phyloP scores from a whole-genome alignment of 35 echinoderm and acorn worm species.

The Antedon bifida region DNA sequence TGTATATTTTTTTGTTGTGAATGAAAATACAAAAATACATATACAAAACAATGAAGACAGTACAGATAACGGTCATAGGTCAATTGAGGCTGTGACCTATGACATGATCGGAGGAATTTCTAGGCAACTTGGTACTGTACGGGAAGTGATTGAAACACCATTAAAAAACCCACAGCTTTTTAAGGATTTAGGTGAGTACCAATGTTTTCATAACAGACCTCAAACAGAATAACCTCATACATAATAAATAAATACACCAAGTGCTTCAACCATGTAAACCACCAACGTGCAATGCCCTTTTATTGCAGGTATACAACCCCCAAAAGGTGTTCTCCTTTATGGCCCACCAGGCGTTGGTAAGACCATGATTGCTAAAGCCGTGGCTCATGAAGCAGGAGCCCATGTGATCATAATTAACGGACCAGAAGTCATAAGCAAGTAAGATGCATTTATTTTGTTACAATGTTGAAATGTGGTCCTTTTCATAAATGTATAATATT shows the following conservation, averaged over 20 bases:
- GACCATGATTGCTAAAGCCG: slow-evolving; percentile 67
- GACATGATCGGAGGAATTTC: slow-evolving; percentile 74
- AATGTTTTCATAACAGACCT: no score
- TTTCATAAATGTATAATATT: not conserved
- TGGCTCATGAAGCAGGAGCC: slow-evolving; percentile 63
- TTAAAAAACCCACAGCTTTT: slow-evolving; percentile 69
- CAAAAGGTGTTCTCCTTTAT: slow-evolving; percentile 63
- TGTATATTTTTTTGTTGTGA: not conserved
- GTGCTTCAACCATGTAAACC: no score
- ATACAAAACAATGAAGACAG: not conserved
- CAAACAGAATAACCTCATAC: not conserved
- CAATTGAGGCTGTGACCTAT: slow-evolving; percentile 34
- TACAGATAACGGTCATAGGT: not conserved
- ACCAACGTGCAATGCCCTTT: no score
- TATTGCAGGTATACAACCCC: slow-evolving; percentile 69
- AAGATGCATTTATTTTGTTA: slow-evolving; percentile 12
- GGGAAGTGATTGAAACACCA: slow-evolving; percentile 59
- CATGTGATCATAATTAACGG: slow-evolving; percentile 69
- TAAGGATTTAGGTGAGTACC: slow-evolving; percentile 63
- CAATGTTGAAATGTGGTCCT: not conserved
- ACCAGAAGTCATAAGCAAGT: slow-evolving; percentile 96
- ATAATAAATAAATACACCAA: not conserved
- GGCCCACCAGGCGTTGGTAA: slow-evolving; percentile 89
- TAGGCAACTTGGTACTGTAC: slow-evolving; percentile 56
- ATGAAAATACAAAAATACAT: slow-evolving; percentile 1